Evolutionary conservation across 2,113 vertebrate species (phyloP).

Genomic region (Apus apus): DNA sequence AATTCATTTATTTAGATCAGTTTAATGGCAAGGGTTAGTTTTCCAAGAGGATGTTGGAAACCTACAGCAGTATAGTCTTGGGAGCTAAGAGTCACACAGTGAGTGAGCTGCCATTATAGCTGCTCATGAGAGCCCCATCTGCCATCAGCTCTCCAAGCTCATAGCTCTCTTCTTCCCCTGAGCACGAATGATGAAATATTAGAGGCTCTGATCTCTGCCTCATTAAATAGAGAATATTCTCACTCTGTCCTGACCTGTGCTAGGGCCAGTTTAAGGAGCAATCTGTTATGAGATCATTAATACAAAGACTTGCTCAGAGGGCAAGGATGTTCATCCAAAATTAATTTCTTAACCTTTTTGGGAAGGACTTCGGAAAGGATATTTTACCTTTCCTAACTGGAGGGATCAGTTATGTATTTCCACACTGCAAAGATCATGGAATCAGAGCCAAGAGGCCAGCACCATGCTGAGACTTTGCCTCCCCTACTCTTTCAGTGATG

Average conservation of each 20-base stretch:
- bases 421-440: constrained; percentile 28
- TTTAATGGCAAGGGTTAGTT: constrained; percentile 30
- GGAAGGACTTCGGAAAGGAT: constrained; percentile 61
- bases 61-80: background rate
- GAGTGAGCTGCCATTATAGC: background rate
- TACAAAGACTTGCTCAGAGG: constrained; percentile 69
- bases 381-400: constrained; percentile 63
- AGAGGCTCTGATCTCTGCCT: constrained; percentile 74
- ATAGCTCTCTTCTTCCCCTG: constrained; percentile 28
- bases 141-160: constrained; percentile 17
- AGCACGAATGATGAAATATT: constrained; percentile 72
- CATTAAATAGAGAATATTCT: constrained; percentile 80
- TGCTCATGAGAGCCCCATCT: background rate
- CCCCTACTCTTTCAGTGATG: background rate
- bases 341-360: constrained; percentile 78
- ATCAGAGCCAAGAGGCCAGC: constrained; percentile 37
- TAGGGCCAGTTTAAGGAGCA: constrained; percentile 73
- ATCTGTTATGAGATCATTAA: constrained; percentile 80
- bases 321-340: constrained; percentile 76
- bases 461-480: background rate
- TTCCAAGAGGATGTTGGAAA: constrained; percentile 11
- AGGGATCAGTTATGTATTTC: constrained; percentile 44
- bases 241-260: constrained; percentile 69
- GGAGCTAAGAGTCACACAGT: background rate
- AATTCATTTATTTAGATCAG: constrained; percentile 12